phyloP scores from a whole-genome alignment of 2,113 vertebrate genomes.

The Nannobrachium achirus region DNA sequence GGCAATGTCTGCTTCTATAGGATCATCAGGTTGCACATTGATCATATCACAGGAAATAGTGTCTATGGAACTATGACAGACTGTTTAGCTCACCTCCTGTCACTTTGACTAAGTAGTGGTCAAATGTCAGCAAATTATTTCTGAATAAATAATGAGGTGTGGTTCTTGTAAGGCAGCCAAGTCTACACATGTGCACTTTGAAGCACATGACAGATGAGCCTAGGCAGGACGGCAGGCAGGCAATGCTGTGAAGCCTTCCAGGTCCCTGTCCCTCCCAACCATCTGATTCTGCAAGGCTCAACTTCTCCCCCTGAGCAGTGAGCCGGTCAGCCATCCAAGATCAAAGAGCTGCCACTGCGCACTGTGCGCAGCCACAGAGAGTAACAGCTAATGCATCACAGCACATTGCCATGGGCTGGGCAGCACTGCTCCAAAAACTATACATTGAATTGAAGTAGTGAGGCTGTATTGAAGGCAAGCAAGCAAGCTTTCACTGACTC shows the following conservation, averaged over 20 bases:
- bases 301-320: slow-evolving; percentile 13
- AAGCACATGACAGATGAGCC: slow-evolving; percentile 19
- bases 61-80: not conserved
- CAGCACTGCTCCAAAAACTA: slow-evolving; percentile 1
- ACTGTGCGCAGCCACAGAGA: slow-evolving; percentile 17
- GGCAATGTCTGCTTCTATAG: not conserved
- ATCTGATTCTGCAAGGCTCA: slow-evolving; percentile 12
- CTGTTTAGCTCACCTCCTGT: not conserved
- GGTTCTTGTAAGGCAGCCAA: not conserved
- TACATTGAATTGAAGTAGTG: slow-evolving; percentile 4
- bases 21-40: not conserved
- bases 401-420: slow-evolving; percentile 4
- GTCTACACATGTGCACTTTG: not conserved
- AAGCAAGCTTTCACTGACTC: not conserved
- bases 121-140: slow-evolving; percentile 3
- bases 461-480: not conserved
- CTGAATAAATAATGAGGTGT: slow-evolving; percentile 1
- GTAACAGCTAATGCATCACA: slow-evolving; percentile 18
- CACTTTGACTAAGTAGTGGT: not conserved
- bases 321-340: slow-evolving; percentile 38
- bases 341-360: slow-evolving; percentile 22
- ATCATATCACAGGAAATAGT: not conserved
- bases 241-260: slow-evolving; percentile 12
- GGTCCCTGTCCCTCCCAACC: slow-evolving; percentile 17
- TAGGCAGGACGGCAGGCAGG: not conserved